Base-by-base conservation (phyloP, 2,797 vertebrate species). In the Premnoplex brunnescens region DNA sequence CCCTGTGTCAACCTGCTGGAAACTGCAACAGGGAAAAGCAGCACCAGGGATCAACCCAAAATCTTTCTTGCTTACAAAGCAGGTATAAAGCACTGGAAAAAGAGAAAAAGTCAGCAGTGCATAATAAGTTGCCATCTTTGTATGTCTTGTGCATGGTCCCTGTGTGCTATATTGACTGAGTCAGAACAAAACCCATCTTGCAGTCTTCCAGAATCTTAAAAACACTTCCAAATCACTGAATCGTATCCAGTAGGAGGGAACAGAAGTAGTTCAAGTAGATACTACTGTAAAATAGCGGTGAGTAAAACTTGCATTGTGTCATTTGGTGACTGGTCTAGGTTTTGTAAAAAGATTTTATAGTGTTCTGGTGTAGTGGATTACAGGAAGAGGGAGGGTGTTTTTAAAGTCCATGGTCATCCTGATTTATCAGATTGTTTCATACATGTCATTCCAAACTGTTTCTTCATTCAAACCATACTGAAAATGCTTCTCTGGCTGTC, bases 71-170 rank as follows among this genome's bases (percentile, higher is more conserved):
- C 14, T 72, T 74, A 37, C 11, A 77, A 37, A 74, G 24, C 51
- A 77, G 23, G 71, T 48, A 7, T 19, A 76, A 74, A 68, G 14
- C 32, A 28, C 7, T 67, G 48, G 52, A 48, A 71, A 51, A 59
- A 74, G 9, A 80, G 24, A 56, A 69, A 30, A 74, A 91, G 12
- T 2, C 30, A 68, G 28, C n/a, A 81, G 9, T 1, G 0, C 39
- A 58, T 86, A 63, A n/a, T 26, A 20, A 46, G 24, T 30, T 2
- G 1, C 19, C 34, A 59, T 74, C 52, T 59, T 32, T 54, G 41
- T 15, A 28, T 22, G 17, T 28, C 10, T 60, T 0, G 0, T 8
- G 1, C 2, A 0, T 37, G 21, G 11, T 63, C n/a, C 10, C 23
- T 59, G 3, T 28, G 19, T 9, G 0, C n/a, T 83, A 11, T 43